Conservation (phyloP, 2,797 vertebrate species). For the Ara ararauna region DNA sequence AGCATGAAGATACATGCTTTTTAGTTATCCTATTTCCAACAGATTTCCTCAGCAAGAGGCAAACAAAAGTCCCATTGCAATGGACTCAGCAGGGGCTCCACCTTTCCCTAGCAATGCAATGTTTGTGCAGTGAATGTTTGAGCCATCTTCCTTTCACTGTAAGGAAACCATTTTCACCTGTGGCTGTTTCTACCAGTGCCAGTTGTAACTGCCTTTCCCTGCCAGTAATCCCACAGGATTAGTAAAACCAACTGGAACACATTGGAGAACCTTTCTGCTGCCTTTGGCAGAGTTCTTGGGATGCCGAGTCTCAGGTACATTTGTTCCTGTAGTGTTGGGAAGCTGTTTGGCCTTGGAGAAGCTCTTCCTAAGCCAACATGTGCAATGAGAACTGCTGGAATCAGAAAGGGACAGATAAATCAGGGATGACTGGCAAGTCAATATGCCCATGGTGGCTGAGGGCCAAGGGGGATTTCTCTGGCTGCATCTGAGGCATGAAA, state of each 20-base stretch:
- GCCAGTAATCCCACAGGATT: accelerated
- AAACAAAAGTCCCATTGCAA: neutral
- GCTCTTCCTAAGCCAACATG: neutral
- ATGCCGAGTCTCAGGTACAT: neutral
- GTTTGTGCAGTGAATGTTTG: neutral
- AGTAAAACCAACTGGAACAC: accelerated
- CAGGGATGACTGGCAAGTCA: accelerated
- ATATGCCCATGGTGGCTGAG: accelerated
- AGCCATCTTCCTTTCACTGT: neutral
- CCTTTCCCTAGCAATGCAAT: neutral
- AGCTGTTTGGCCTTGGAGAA: neutral
- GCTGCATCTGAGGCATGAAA: too few species aligned
- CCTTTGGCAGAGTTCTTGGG: neutral
- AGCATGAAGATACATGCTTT: neutral
- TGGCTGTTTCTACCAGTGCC: neutral
- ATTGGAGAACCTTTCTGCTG: neutral
- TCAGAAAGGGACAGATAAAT: neutral
- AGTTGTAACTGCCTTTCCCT: neutral
- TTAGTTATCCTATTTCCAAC: neutral
- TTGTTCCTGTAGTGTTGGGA: neutral
- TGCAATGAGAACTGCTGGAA: neutral
- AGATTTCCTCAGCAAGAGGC: neutral
- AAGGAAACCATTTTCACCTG: neutral
- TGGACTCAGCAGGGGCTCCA: neutral
- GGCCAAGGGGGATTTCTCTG: neutral